Evolutionary conservation across 2,888 invertebrate genomes (phyloP).

Genomic region (Melanargia galathea): DNA sequence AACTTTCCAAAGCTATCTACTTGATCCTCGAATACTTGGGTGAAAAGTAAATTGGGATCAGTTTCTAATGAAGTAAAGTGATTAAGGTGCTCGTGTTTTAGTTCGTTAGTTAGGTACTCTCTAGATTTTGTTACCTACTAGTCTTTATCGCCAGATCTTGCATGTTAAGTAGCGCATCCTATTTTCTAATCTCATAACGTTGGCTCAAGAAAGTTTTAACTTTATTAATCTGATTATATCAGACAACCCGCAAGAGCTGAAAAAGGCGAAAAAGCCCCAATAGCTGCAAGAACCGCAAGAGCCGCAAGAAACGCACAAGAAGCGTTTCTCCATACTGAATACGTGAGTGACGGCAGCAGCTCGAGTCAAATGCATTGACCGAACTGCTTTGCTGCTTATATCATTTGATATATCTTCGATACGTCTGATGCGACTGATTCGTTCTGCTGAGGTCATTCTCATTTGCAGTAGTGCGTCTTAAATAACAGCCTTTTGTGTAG

Average conservation of each 20-base stretch:
- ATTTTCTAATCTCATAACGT: not conserved
- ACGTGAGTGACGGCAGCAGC: too few species aligned
- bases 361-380: too few species aligned
- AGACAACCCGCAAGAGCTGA: not conserved
- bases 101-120: constrained; percentile 1
- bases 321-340: too few species aligned
- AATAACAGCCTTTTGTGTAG: too few species aligned
- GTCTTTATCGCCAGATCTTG: not conserved
- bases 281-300: too few species aligned
- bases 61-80: constrained; percentile 19
- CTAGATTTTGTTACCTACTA: not conserved
- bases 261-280: too few species aligned
- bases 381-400: too few species aligned
- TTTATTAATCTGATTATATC: not conserved
- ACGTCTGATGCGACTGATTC: too few species aligned
- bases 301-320: too few species aligned
- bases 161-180: not conserved
- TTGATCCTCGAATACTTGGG: constrained; percentile 15
- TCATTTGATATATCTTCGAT: too few species aligned
- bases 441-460: too few species aligned
- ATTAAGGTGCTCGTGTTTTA: constrained; percentile 4
- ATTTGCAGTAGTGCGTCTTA: too few species aligned
- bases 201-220: not conserved
- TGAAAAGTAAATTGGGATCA: constrained; percentile 12
- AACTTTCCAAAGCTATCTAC: constrained; percentile 22